These are phyloP conservation scores for Diaperis boleti DNA, from an alignment of 2,888 invertebrate genomes.

Conservation along the genomic window DNA sequence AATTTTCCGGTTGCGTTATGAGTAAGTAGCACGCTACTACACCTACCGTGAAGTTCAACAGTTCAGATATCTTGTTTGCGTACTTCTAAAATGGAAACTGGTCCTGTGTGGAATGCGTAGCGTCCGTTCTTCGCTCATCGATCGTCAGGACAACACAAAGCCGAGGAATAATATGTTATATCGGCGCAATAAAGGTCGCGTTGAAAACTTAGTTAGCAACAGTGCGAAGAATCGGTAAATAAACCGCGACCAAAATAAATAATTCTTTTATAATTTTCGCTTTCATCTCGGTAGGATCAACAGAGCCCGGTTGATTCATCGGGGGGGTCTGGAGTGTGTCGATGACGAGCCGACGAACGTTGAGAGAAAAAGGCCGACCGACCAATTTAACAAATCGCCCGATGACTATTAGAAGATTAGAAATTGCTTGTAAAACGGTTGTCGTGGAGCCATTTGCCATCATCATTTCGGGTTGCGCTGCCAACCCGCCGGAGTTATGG, in stretches of 20 bases:
- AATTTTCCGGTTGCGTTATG: constrained; percentile 46
- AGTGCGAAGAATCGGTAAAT: constrained; percentile 13
- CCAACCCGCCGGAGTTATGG: constrained; percentile 61
- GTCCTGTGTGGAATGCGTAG: constrained; percentile 19
- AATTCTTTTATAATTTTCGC: constrained; percentile 36
- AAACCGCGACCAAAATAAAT: constrained; percentile 25
- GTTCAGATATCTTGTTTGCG: constrained; percentile 28
- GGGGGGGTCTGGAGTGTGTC: constrained; percentile 20
- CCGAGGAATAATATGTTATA: neutral
- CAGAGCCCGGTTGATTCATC: constrained; percentile 29
- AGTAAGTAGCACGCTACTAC: constrained; percentile 42
- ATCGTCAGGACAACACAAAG: constrained; percentile 16
- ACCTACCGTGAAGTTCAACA: constrained; percentile 20
- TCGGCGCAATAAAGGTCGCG: constrained; percentile 10
- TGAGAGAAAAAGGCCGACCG: constrained; percentile 45
- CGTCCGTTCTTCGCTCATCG: constrained; percentile 6
- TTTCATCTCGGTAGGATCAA: constrained; percentile 35
- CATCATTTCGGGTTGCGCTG: constrained; percentile 62
- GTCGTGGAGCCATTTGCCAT: constrained; percentile 62
- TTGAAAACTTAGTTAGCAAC: neutral
- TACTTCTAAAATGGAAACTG: constrained; percentile 21
- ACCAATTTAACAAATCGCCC: constrained; percentile 62
- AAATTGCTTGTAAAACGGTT: constrained; percentile 62
- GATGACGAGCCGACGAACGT: constrained; percentile 25
- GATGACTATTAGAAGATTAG: constrained; percentile 63